These are phyloP conservation scores for Lipophrys pholis DNA, from an alignment of 2,113 vertebrate genomes.

Conservation along the genomic window DNA sequence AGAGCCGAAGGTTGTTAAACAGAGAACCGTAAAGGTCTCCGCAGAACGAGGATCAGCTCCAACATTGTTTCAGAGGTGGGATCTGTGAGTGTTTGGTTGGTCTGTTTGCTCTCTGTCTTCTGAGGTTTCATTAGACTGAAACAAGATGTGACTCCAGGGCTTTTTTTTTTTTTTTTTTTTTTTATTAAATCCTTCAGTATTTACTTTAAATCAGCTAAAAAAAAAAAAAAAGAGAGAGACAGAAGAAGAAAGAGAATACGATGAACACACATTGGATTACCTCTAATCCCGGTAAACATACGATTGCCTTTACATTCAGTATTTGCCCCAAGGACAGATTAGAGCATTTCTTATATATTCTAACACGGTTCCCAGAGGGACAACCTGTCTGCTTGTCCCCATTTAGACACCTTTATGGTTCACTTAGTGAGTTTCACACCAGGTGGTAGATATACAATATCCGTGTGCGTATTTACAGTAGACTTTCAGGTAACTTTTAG, in stretches of 20 bases:
- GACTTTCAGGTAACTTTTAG: too few relatives aligned
- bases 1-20: slow-evolving; percentile 73
- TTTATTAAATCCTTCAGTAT: slow-evolving; percentile 72
- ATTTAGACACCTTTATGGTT: background rate
- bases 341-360: slow-evolving; percentile 27
- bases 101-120: slow-evolving; percentile 78
- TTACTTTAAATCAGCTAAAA: slow-evolving; percentile 72
- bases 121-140: slow-evolving; percentile 73
- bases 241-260: slow-evolving; percentile 54
- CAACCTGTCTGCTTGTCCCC: slow-evolving; percentile 12
- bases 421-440: background rate
- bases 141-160: slow-evolving; percentile 68
- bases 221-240: slow-evolving; percentile 48
- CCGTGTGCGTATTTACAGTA: too few relatives aligned
- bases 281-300: slow-evolving; percentile 71
- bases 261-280: slow-evolving; percentile 65
- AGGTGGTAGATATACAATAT: background rate
- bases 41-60: slow-evolving; percentile 72
- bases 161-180: too few relatives aligned
- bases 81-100: slow-evolving; percentile 76
- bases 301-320: slow-evolving; percentile 57
- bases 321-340: slow-evolving; percentile 57
- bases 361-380: slow-evolving; percentile 23
- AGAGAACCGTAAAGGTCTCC: slow-evolving; percentile 78
- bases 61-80: slow-evolving; percentile 81